A percentile compares a stretch with the other conserved stretches of the same genome.
phyloP scores from a whole-genome alignment of 2,888 invertebrate genomes.

The Pandemis corylana region DNA sequence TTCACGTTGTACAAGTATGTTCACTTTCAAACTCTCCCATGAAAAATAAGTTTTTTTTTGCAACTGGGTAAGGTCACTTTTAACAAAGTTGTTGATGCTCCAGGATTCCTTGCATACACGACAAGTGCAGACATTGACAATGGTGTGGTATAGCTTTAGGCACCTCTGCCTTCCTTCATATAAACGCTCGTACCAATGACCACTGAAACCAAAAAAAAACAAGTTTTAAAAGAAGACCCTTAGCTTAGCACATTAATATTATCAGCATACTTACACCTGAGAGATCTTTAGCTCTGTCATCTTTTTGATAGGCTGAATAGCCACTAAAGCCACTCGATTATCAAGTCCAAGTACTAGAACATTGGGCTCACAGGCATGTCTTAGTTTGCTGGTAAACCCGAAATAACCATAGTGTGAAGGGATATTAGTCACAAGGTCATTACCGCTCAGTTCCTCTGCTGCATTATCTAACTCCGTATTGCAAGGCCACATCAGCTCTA shows the following conservation, averaged over 20 bases:
- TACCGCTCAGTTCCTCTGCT: constrained; percentile 11
- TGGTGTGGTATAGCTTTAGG: not conserved
- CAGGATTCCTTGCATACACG: not conserved
- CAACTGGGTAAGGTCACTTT: not conserved
- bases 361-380: constrained; percentile 38
- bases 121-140: not conserved
- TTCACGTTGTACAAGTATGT: not conserved
- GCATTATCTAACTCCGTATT: constrained; percentile 7
- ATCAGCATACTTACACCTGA: constrained; percentile 32
- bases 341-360: constrained; percentile 28
- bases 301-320: constrained; percentile 36
- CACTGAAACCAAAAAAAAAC: not conserved
- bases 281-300: constrained; percentile 36
- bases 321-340: constrained; percentile 36
- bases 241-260: not conserved
- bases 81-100: not conserved
- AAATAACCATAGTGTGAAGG: constrained; percentile 28
- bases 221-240: not conserved
- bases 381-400: constrained; percentile 38
- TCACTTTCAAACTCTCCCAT: not conserved
- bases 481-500: constrained; percentile 20
- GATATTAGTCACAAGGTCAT: constrained; percentile 9
- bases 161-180: not conserved
- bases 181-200: not conserved
- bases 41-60: not conserved